These are phyloP conservation scores for Stichopus horrens DNA, from an alignment of 53 echinoderm and acorn worm genomes.

Conservation along the genomic window DNA sequence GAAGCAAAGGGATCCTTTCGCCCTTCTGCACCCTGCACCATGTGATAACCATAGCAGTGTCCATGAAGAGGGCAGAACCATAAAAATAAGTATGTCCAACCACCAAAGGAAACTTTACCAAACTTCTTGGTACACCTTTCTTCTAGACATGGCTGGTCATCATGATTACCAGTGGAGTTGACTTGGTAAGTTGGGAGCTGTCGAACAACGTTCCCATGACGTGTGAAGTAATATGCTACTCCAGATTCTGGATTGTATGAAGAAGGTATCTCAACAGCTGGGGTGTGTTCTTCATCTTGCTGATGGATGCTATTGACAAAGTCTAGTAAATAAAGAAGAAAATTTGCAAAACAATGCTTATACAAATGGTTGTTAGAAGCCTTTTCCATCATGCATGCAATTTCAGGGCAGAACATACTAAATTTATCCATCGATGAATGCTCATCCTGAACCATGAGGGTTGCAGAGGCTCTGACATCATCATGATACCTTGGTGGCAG, in stretches of 20 bases:
- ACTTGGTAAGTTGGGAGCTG: background rate
- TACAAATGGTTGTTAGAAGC: background rate
- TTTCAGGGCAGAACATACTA: constrained; percentile 13
- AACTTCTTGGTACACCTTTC: constrained; percentile 26
- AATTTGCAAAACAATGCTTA: constrained; percentile 6
- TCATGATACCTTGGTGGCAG: constrained; percentile 19
- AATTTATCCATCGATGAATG: background rate
- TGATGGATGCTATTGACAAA: background rate
- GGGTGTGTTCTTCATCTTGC: constrained; percentile 11
- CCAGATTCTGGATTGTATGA: constrained; percentile 33
- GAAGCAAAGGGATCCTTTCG: constrained; percentile 14
- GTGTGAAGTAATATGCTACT: constrained; percentile 30
- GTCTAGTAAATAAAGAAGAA: constrained; percentile 24
- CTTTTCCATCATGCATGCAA: constrained; percentile 11
- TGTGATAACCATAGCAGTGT: constrained; percentile 19
- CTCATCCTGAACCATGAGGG: background rate
- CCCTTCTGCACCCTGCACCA: constrained; percentile 16
- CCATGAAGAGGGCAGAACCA: constrained; percentile 35
- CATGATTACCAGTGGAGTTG: constrained; percentile 10
- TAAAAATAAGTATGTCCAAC: constrained; percentile 23
- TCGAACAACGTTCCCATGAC: constrained; percentile 3
- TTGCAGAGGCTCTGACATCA: background rate
- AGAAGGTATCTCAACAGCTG: constrained; percentile 1
- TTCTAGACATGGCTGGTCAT: constrained; percentile 11
- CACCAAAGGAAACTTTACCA: constrained; percentile 5